These are phyloP conservation scores for Tetramorium alpestre DNA, from an alignment of 1,140 invertebrate species.

Conservation along the genomic window DNA sequence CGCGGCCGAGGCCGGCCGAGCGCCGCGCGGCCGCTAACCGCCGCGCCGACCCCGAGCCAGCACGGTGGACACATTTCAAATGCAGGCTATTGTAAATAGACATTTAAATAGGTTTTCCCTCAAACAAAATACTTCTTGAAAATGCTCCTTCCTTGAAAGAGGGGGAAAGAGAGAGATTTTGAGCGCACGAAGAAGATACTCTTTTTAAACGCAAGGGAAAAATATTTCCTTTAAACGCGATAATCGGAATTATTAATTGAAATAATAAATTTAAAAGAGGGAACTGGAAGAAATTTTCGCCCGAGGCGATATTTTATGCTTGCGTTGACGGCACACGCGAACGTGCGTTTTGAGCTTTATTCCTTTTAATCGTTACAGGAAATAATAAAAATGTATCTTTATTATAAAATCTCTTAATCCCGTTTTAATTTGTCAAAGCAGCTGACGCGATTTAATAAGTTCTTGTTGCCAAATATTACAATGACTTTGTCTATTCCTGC, in stretches of 20 bases:
- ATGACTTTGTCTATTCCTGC: background rate
- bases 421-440: background rate
- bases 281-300: background rate
- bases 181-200: background rate
- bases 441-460: background rate
- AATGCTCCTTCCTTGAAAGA: background rate
- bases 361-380: too few species aligned
- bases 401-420: background rate
- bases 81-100: background rate
- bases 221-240: background rate
- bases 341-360: background rate
- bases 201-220: background rate
- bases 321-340: background rate
- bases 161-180: background rate
- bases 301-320: background rate
- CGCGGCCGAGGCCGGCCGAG: constrained; percentile 66
- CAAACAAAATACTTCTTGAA: background rate
- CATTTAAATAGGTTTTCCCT: background rate
- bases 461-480: background rate
- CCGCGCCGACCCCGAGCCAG: background rate
- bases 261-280: background rate
- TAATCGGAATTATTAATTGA: background rate
- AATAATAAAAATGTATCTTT: too few species aligned
- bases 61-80: constrained; percentile 5
- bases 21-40: background rate